phyloP scores from a whole-genome alignment of 2,888 invertebrate species.

The Allophyes oxyacanthae region DNA sequence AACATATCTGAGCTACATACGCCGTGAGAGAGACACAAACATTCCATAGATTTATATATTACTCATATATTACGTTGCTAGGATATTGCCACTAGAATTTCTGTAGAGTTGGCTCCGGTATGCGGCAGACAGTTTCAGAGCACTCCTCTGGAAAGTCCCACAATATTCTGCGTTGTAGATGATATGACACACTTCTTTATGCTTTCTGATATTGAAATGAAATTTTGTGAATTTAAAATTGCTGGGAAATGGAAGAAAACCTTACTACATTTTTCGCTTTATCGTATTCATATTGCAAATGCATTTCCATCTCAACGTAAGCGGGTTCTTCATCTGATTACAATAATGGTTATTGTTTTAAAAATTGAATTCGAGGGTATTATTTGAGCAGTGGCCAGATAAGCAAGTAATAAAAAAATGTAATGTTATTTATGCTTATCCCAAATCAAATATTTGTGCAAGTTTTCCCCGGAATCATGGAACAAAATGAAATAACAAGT shows the following conservation, averaged over 20 bases:
- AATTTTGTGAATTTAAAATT: slow-evolving; percentile 33
- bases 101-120: slow-evolving; percentile 8
- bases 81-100: slow-evolving; percentile 63
- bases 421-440: too few relatives aligned
- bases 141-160: slow-evolving; percentile 29
- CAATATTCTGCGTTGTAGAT: slow-evolving; percentile 32
- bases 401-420: too few relatives aligned
- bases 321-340: too few relatives aligned
- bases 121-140: slow-evolving; percentile 29
- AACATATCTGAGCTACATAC: slow-evolving; percentile 16
- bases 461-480: too few relatives aligned
- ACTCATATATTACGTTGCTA: slow-evolving; percentile 39
- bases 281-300: slow-evolving; percentile 1
- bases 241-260: slow-evolving; percentile 21
- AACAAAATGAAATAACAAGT: too few relatives aligned
- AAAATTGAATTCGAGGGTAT: too few relatives aligned
- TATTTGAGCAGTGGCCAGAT: too few relatives aligned
- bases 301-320: not conserved
- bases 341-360: slow-evolving; percentile 14
- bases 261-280: slow-evolving; percentile 11
- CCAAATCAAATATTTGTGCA: too few relatives aligned
- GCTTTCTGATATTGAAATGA: slow-evolving; percentile 36
- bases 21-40: slow-evolving; percentile 14
- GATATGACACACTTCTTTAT: slow-evolving; percentile 28
- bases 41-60: slow-evolving; percentile 44